Percentiles rank a stretch among this genome's conserved stretches.
These are phyloP conservation scores for Nasonia longicornis DNA, from an alignment of 1,140 invertebrate species.

Conservation along the genomic window DNA sequence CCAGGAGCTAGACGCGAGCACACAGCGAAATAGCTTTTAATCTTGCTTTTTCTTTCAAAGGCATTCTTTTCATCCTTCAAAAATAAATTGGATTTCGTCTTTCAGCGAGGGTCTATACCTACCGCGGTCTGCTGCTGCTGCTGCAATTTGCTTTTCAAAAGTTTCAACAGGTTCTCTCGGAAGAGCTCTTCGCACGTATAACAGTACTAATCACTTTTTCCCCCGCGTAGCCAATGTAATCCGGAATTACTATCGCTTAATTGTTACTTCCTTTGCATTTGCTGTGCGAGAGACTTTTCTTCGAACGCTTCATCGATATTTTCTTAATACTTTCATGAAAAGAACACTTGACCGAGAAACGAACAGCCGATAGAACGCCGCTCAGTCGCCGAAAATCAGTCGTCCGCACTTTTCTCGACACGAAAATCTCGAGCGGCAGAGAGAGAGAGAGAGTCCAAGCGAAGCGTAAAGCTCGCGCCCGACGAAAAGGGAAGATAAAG, in stretches of 20 bases:
- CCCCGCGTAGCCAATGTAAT: conserved; percentile 2
- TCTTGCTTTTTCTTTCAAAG: conserved; percentile 42
- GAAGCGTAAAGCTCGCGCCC: conserved; percentile 4
- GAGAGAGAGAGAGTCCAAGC: neutral
- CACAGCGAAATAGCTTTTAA: conserved; percentile 33
- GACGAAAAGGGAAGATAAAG: conserved; percentile 21
- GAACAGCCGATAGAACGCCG: neutral
- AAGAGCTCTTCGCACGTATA: neutral
- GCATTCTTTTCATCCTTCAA: conserved; percentile 32
- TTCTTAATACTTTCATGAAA: too few species aligned
- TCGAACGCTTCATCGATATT: too few species aligned
- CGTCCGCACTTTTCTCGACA: neutral
- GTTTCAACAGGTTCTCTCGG: conserved; percentile 32
- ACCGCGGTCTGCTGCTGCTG: too few species aligned
- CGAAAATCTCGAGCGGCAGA: conserved; percentile 1
- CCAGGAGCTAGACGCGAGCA: neutral
- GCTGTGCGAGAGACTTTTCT: too few species aligned
- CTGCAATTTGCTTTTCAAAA: conserved; percentile 22
- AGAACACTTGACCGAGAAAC: too few species aligned
- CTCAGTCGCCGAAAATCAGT: neutral
- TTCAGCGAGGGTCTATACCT: neutral
- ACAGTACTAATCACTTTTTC: conserved; percentile 31
- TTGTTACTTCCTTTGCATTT: neutral
- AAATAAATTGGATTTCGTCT: conserved; percentile 43
- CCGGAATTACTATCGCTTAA: conserved; percentile 3